Evolutionary conservation across 2,797 vertebrate genomes (phyloP).

Genomic region (Linurgus olivaceus): DNA sequence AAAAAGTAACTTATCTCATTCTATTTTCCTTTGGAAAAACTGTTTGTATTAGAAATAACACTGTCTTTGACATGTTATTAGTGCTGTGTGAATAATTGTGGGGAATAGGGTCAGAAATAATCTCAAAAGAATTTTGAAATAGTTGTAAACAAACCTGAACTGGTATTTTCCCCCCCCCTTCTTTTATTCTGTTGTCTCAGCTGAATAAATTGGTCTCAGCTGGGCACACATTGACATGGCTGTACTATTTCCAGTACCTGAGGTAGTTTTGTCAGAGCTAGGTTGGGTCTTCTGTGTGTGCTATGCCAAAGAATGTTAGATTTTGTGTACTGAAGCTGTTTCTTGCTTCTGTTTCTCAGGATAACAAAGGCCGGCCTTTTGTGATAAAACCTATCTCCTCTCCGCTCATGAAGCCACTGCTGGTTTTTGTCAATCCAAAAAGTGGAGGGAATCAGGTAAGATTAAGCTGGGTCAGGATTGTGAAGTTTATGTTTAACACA

Average conservation of each 20-base stretch:
- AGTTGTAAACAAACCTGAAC: neutral
- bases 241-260: neutral
- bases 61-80: neutral
- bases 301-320: neutral
- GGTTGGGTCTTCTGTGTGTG: neutral
- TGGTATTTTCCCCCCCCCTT: rapidly evolving
- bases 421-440: constrained; percentile 98
- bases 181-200: neutral
- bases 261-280: neutral
- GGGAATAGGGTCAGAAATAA: neutral
- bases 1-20: neutral
- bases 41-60: neutral
- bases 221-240: neutral
- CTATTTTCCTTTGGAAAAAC: neutral
- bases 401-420: constrained; percentile 95
- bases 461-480: neutral
- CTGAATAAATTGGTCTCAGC: neutral
- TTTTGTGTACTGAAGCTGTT: neutral
- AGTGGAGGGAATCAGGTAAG: constrained; percentile 97
- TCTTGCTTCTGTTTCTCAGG: constrained; percentile 73
- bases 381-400: constrained; percentile 95
- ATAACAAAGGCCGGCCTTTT: constrained; percentile 94
- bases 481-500: neutral
- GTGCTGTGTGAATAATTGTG: neutral
- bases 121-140: neutral